Base-by-base conservation (phyloP, 2,113 vertebrate species). In the Podarcis cretensis region DNA sequence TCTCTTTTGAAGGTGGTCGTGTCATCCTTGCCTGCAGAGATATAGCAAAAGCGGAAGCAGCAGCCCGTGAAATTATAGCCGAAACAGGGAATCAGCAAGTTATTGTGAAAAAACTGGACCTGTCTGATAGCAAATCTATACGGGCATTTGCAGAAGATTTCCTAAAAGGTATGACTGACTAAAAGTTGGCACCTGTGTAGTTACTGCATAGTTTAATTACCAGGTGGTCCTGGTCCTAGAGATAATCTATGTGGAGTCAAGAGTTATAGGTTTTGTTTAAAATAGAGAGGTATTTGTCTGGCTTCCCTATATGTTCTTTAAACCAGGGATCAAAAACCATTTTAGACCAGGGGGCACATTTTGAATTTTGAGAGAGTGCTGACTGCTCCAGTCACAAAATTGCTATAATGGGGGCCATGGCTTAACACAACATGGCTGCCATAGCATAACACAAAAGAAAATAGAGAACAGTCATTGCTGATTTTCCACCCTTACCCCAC, bases 11-110 rank as follows among this genome's bases (percentile, higher is more conserved):
- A 99, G 99, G 99, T 48, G 99, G 98, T 0, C 97, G 96, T 35
- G 98, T 99, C 69, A 98, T 99, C 85, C 86, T 99, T 66, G 99
- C 98, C 2, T 99, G 98, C 93, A 96, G 98, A 90, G 96, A 99
- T 82, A 83, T 96, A 48, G 95, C 89, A 14, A 99, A 99, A 90
- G 98, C 96, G 27, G 98, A 99, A 92, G 95, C 96, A 91, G 97
- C 97, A 12, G 98, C 98, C 5, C 95, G 90, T 78, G 98, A 98
- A 79, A 99, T 99, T 92, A 96, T 96, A 83, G 93, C 92, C 1
- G 91, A 94, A 21, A 97, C 96, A 23, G 94, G 97, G 6, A 96
- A 97, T 83, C 97, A 97, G 18, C 91, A 98, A 65, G 97, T 99
- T 83, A 94, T 98, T 81, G 98, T 98, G 6, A 97, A 97, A 48